Conservation (phyloP, 2,888 invertebrate genomes). For the Ischnura elegans region DNA sequence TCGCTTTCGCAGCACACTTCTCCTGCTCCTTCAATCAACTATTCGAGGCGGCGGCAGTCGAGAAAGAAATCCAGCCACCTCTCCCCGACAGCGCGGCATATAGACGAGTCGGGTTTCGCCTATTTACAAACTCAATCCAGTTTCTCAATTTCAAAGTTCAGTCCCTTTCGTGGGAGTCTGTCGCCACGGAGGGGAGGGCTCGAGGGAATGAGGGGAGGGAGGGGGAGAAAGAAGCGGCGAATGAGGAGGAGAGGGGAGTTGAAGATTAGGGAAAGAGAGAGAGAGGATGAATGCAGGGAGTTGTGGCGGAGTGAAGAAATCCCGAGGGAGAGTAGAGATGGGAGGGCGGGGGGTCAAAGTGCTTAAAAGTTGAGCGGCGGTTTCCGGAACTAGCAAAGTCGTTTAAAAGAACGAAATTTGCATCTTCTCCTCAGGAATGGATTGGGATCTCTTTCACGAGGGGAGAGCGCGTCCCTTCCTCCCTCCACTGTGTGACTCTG, state of each 20-base stretch:
- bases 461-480: too few relatives aligned
- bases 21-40: too few relatives aligned
- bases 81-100: background rate
- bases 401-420: slow-evolving; percentile 13
- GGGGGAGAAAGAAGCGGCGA: background rate
- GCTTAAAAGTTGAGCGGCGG: slow-evolving; percentile 31
- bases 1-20: too few relatives aligned
- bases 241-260: background rate
- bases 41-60: background rate
- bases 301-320: too few relatives aligned
- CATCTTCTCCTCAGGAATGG: background rate
- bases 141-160: background rate
- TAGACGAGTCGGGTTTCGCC: background rate
- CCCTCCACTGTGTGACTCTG: too few relatives aligned
- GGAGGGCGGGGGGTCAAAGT: background rate
- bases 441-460: background rate
- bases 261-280: background rate
- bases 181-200: background rate
- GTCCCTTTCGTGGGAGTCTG: background rate
- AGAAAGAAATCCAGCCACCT: background rate
- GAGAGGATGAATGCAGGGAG: too few relatives aligned
- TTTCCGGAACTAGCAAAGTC: background rate
- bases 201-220: background rate
- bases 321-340: background rate
- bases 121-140: background rate